phyloP scores from a whole-genome alignment of 2,888 invertebrate species.

The Rosalia funebris region DNA sequence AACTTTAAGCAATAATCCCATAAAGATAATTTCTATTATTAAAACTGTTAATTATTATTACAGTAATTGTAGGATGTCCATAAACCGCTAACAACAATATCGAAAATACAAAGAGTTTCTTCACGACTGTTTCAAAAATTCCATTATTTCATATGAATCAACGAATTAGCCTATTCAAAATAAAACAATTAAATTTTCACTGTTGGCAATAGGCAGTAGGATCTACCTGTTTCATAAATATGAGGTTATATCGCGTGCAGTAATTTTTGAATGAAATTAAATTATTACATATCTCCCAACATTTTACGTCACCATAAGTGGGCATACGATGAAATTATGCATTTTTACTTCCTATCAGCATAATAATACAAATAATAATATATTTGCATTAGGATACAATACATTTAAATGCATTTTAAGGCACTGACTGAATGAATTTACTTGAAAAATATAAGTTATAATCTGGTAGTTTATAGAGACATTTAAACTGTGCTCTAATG shows the following conservation, averaged over 20 bases:
- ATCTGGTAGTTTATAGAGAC: no score
- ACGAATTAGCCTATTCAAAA: neutral
- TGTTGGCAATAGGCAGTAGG: neutral
- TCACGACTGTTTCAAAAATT: neutral
- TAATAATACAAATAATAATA: neutral
- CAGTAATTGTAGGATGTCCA: no score
- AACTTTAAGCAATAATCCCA: neutral
- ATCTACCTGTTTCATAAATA: constrained; percentile 4
- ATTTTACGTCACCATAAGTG: constrained; percentile 10
- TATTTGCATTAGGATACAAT: no score
- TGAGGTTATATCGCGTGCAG: no score
- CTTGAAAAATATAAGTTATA: no score
- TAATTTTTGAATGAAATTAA: constrained; percentile 7
- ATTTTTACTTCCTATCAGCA: neutral
- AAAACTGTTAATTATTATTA: no score
- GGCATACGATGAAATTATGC: neutral
- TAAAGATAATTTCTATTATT: neutral
- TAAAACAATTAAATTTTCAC: neutral
- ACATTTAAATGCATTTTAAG: no score
- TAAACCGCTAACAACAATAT: no score
- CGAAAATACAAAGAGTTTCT: neutral
- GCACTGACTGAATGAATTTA: no score
- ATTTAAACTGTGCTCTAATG: no score
- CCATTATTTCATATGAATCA: neutral
- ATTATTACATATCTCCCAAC: no score